phyloP scores from a whole-genome alignment of 2,888 invertebrate species.

The Leptinotarsa peninsularis region DNA sequence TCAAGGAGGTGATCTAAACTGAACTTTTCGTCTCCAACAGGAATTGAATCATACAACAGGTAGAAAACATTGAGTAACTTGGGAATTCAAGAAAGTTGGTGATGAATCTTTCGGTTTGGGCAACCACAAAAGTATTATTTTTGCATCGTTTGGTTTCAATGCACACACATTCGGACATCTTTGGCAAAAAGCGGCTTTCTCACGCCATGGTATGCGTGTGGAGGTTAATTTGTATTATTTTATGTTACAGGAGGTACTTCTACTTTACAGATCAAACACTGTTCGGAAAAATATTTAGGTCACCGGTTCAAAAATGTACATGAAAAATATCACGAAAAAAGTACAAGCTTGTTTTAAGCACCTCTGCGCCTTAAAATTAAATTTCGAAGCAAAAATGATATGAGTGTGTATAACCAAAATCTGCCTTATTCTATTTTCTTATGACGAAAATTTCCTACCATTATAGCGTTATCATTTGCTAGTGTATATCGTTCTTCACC shows the following conservation, averaged over 20 bases:
- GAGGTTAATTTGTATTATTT: constrained; percentile 59
- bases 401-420: constrained; percentile 75
- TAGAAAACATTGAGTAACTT: not conserved
- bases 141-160: constrained; percentile 65
- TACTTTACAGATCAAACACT: constrained; percentile 65
- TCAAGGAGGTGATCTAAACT: not conserved
- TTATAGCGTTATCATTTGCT: constrained; percentile 68
- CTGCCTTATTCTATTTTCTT: constrained; percentile 78
- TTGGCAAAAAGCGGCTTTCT: constrained; percentile 52
- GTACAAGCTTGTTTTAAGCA: constrained; percentile 81
- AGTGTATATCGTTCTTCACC: constrained; percentile 67
- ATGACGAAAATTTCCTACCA: constrained; percentile 70
- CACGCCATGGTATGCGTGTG: constrained; percentile 57
- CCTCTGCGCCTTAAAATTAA: constrained; percentile 80
- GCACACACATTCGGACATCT: constrained; percentile 67
- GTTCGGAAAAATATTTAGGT: constrained; percentile 69
- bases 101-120: constrained; percentile 22
- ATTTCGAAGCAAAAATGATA: constrained; percentile 69
- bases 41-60: not conserved
- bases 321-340: constrained; percentile 73
- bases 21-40: not conserved
- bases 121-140: constrained; percentile 28
- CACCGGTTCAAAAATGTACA: constrained; percentile 69
- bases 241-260: constrained; percentile 64
- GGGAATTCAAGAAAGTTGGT: not conserved